phyloP scores from a whole-genome alignment of 2,888 invertebrate species.

The Catocala nupta region DNA sequence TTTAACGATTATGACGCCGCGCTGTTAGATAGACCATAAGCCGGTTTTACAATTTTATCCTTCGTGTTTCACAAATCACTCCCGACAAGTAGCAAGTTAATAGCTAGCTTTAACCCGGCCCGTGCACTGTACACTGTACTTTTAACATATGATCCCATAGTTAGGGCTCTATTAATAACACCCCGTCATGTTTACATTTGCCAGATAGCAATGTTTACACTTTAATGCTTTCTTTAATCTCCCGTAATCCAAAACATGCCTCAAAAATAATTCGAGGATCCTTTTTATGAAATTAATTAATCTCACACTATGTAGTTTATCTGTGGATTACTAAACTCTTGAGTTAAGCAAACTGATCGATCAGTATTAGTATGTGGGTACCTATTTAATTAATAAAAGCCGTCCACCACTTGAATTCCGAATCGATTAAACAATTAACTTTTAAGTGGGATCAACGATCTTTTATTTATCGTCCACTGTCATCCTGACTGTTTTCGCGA shows the following conservation, averaged over 20 bases:
- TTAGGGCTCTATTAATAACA: conserved; percentile 77
- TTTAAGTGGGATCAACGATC: conserved; percentile 82
- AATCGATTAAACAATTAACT: conserved; percentile 75
- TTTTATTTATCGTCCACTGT: conserved; percentile 63
- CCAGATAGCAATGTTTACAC: conserved; percentile 80
- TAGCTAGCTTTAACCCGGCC: conserved; percentile 50
- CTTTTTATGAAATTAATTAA: conserved; percentile 1
- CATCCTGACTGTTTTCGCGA: conserved; percentile 71
- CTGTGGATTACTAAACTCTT: not conserved
- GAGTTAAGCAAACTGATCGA: conserved; percentile 10
- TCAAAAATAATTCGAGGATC: conserved; percentile 19
- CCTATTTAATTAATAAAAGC: conserved; percentile 41
- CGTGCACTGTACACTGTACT: conserved; percentile 54
- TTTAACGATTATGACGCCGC: conserved; percentile 41
- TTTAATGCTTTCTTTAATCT: conserved; percentile 67
- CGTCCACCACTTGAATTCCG: conserved; percentile 62
- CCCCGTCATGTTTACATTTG: conserved; percentile 69
- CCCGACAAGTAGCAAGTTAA: conserved; percentile 45
- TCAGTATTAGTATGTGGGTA: conserved; percentile 35
- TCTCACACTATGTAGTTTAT: not conserved
- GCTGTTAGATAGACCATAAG: conserved; percentile 42
- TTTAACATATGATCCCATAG: conserved; percentile 66
- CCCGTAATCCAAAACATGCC: conserved; percentile 33
- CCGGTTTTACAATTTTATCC: conserved; percentile 49
- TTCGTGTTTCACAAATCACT: conserved; percentile 45